These are phyloP conservation scores for Dyspetes luteomarginatus DNA, from an alignment of 2,888 invertebrate genomes.

Conservation along the genomic window DNA sequence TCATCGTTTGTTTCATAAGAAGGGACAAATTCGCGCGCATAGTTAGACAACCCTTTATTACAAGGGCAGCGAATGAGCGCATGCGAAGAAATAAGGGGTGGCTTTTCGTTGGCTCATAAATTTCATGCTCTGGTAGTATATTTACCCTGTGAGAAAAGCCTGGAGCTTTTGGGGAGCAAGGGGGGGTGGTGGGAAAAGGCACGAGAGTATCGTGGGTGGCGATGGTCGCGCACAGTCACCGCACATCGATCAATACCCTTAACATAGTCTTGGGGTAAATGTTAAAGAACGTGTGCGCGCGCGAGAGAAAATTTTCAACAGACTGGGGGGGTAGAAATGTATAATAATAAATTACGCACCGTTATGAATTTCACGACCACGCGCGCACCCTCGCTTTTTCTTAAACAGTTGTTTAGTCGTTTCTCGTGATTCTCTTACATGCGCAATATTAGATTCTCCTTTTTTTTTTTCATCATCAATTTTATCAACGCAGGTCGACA, in stretches of 20 bases:
- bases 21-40: background rate
- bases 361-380: constrained; percentile 62
- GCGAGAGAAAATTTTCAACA: constrained; percentile 12
- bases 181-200: too few species aligned
- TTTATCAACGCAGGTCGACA: too few species aligned
- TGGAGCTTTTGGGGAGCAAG: background rate
- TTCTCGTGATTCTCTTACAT: background rate
- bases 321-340: constrained; percentile 20
- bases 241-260: constrained; percentile 62
- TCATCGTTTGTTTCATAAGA: constrained; percentile 40
- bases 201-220: too few species aligned
- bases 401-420: constrained; percentile 33
- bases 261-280: constrained; percentile 36
- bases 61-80: constrained; percentile 19
- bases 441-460: too few species aligned
- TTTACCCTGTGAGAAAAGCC: background rate
- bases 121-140: constrained; percentile 6
- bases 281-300: constrained; percentile 19
- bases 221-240: constrained; percentile 52
- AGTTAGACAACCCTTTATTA: background rate
- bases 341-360: constrained; percentile 56
- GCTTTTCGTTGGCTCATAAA: constrained; percentile 29
- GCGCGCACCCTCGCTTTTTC: constrained; percentile 40
- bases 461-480: too few species aligned
- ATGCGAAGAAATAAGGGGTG: constrained; percentile 29